Conservation (phyloP, 2,797 vertebrate genomes). For the Mergus octosetaceus region DNA sequence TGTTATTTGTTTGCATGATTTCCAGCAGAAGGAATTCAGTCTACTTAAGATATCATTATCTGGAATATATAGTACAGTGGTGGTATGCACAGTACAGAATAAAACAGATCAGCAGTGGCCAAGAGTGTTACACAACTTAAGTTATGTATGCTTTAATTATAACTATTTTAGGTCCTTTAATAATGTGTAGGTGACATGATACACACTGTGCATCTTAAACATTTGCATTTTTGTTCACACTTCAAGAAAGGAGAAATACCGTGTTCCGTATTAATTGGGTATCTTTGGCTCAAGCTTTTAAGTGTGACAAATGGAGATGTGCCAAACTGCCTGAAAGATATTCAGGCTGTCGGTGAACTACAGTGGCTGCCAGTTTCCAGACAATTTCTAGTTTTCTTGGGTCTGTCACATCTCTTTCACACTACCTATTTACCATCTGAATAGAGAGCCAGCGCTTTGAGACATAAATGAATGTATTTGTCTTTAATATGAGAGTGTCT, state of each 20-base stretch:
- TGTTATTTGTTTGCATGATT: constrained; percentile 15
- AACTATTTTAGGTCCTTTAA: not conserved
- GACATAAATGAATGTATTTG: constrained; percentile 43
- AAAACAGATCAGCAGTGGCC: not conserved
- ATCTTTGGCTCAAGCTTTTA: constrained; percentile 64
- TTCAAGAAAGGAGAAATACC: constrained; percentile 31
- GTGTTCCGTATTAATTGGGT: constrained; percentile 66
- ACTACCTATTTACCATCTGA: constrained; percentile 74
- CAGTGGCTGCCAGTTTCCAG: constrained; percentile 71
- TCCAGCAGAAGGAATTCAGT: not conserved
- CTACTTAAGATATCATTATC: not conserved
- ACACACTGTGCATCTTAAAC: not conserved
- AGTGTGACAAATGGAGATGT: constrained; percentile 75
- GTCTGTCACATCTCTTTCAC: constrained; percentile 73
- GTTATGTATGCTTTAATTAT: not conserved
- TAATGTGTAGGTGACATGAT: not conserved
- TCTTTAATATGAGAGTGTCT: constrained; percentile 32
- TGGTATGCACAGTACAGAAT: not conserved
- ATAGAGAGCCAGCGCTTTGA: constrained; percentile 18
- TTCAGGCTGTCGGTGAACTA: constrained; percentile 72
- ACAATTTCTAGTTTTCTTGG: constrained; percentile 68
- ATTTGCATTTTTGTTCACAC: constrained; percentile 21
- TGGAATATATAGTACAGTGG: not conserved
- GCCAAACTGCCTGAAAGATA: constrained; percentile 75
- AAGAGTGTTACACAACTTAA: not conserved